These are phyloP conservation scores for Pocillopora grandis DNA, from an alignment of 92 coral and sea anemone species.

Conservation along the genomic window DNA sequence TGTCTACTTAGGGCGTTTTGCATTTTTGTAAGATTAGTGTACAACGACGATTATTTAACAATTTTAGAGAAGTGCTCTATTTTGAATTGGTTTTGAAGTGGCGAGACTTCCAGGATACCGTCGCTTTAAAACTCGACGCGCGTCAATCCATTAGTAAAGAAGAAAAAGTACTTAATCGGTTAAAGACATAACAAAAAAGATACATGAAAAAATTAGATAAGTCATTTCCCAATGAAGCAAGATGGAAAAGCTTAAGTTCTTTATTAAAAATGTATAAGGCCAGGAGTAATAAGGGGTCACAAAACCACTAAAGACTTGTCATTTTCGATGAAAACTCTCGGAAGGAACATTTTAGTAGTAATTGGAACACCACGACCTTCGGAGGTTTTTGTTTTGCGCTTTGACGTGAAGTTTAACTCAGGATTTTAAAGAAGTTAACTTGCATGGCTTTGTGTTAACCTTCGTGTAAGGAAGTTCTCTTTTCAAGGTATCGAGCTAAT, in stretches of 20 bases:
- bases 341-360: slow-evolving; percentile 25
- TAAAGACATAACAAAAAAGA: slow-evolving; percentile 86
- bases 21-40: no score
- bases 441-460: background rate
- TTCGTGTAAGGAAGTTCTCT: background rate
- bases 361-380: slow-evolving; percentile 10
- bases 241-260: slow-evolving; percentile 50
- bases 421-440: background rate
- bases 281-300: slow-evolving; percentile 41
- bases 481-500: background rate
- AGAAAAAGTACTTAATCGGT: slow-evolving; percentile 64
- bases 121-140: background rate
- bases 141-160: slow-evolving; percentile 35
- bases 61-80: background rate
- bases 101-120: background rate
- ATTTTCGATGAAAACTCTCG: slow-evolving; percentile 20
- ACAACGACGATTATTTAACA: background rate
- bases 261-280: slow-evolving; percentile 46
- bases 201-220: slow-evolving; percentile 86
- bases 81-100: background rate
- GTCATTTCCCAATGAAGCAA: slow-evolving; percentile 85
- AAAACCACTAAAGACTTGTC: slow-evolving; percentile 44
- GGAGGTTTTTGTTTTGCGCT: background rate
- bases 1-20: background rate
- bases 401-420: background rate